Percentiles rank a stretch among this genome's conserved stretches.
These are phyloP conservation scores for Aleiodes sp. DNA, from an alignment of 1,140 invertebrate genomes.

Conservation along the genomic window DNA sequence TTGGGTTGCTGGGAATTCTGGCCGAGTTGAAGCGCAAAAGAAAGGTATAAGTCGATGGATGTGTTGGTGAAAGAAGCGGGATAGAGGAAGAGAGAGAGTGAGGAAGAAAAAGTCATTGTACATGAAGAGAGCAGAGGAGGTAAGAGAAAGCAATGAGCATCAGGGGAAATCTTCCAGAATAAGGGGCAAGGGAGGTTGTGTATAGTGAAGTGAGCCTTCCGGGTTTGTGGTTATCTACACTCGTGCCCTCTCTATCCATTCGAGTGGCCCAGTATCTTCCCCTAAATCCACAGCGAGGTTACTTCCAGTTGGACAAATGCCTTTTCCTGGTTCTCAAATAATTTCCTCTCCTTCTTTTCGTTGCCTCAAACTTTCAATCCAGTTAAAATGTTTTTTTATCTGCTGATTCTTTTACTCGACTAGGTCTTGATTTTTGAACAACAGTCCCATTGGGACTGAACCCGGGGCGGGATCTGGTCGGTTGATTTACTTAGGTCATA, in stretches of 20 bases:
- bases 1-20: neutral
- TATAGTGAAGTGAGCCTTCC: neutral
- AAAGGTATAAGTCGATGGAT: neutral
- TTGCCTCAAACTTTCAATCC: neutral
- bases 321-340: neutral
- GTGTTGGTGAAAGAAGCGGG: neutral
- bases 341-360: neutral
- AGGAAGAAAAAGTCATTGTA: conserved; percentile 1
- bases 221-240: conserved; percentile 9
- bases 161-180: conserved; percentile 32
- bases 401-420: neutral
- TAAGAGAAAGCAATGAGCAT: conserved; percentile 32
- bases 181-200: neutral
- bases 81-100: neutral
- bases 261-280: neutral
- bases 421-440: conserved; percentile 4
- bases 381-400: neutral
- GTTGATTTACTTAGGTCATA: conserved; percentile 24
- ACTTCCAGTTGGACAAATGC: neutral
- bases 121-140: no score
- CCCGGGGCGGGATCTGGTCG: conserved; percentile 6
- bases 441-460: neutral
- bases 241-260: neutral
- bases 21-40: neutral
- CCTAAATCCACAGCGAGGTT: neutral